These are phyloP conservation scores for Drosophila ezoana DNA, from an alignment of 2,888 invertebrate genomes.

Conservation along the genomic window DNA sequence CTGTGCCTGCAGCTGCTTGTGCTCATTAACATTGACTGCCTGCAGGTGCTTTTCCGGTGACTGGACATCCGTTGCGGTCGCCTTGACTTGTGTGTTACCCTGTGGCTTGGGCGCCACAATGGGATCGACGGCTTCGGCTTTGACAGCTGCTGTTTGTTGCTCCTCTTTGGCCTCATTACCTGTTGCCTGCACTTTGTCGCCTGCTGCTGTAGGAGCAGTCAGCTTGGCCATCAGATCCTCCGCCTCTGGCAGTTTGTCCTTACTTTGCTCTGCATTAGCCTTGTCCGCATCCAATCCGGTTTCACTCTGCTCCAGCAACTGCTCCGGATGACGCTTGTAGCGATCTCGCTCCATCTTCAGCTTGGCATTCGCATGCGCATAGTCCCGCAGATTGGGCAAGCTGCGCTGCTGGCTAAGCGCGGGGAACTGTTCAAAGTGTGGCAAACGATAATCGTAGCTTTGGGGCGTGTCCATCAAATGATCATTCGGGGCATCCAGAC, in stretches of 20 bases:
- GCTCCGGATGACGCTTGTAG: slow-evolving; percentile 42
- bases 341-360: slow-evolving; percentile 20
- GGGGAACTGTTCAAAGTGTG: slow-evolving; percentile 44
- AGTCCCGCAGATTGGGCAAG: slow-evolving; percentile 40
- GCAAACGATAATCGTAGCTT: slow-evolving; percentile 53
- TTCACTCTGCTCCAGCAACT: background rate
- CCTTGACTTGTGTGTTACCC: background rate
- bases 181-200: background rate
- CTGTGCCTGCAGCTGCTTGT: background rate
- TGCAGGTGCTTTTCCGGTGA: background rate
- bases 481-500: background rate
- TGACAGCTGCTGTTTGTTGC: background rate
- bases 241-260: slow-evolving; percentile 1
- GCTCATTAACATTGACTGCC: slow-evolving; percentile 1
- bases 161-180: slow-evolving; percentile 1
- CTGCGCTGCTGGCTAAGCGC: slow-evolving; percentile 24
- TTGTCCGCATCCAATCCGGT: background rate
- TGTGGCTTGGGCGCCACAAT: background rate
- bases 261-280: background rate
- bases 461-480: slow-evolving; percentile 36
- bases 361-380: slow-evolving; percentile 33
- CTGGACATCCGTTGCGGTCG: background rate
- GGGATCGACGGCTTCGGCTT: background rate
- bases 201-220: background rate
- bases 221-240: slow-evolving; percentile 14